These are phyloP conservation scores for Pseudonaja textilis DNA, from an alignment of 2,113 vertebrate species.

Conservation along the genomic window DNA sequence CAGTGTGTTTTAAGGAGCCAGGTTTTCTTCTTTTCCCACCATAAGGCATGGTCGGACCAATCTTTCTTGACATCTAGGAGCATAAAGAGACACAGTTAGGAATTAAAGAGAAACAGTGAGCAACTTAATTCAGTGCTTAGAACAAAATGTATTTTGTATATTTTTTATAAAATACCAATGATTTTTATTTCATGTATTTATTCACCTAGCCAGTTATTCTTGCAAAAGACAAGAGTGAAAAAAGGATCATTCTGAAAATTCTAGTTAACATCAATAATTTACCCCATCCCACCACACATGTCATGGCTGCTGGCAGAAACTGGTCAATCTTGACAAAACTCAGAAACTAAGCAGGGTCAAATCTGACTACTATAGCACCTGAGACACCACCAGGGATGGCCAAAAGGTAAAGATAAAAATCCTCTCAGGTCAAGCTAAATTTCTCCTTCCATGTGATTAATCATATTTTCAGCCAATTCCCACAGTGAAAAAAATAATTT, in stretches of 20 bases:
- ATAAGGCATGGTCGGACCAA: conserved; percentile 97
- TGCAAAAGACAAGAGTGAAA: neutral
- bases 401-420: neutral
- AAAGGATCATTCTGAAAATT: neutral
- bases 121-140: neutral
- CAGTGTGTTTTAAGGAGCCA: conserved; percentile 98
- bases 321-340: neutral
- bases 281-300: too few species aligned
- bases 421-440: neutral
- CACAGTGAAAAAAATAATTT: neutral
- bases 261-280: neutral
- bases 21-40: conserved; percentile 99
- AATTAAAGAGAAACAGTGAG: neutral
- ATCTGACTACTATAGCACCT: neutral
- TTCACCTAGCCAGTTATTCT: neutral
- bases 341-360: neutral
- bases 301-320: neutral
- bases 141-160: neutral
- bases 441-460: neutral
- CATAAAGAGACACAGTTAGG: conserved; percentile 24
- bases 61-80: conserved; percentile 94
- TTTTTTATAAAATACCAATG: neutral
- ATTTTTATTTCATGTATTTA: neutral
- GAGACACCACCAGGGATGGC: neutral
- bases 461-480: neutral